Evolutionary conservation across 2,113 vertebrate genomes (phyloP).

Genomic region (Lophotis ruficrista): DNA sequence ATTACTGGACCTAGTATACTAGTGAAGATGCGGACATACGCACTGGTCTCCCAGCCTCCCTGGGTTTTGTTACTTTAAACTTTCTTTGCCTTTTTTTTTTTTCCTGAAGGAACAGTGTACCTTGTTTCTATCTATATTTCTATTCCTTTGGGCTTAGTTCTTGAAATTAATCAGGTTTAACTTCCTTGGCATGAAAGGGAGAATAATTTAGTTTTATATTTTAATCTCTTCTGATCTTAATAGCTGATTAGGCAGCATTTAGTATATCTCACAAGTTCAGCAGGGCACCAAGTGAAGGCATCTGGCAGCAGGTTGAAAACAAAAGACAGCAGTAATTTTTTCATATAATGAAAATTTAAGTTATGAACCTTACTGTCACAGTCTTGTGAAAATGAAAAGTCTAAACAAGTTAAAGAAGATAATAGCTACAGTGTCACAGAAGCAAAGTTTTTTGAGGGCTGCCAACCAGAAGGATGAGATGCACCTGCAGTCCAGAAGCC

Average conservation of each 20-base stretch:
- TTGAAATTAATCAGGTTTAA: not conserved
- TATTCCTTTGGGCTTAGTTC: not conserved
- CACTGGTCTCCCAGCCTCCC: not conserved
- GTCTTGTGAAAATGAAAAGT: not conserved
- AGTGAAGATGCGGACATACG: not conserved
- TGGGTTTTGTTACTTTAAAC: not conserved
- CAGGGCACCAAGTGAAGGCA: not conserved
- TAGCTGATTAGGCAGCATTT: not conserved
- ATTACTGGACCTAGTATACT: not conserved
- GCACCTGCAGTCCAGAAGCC: not conserved
- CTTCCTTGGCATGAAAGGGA: not conserved
- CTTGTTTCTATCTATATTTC: not conserved
- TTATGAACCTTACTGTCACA: not conserved
- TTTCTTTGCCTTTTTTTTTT: not conserved
- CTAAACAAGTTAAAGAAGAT: not conserved
- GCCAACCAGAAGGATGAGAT: not conserved
- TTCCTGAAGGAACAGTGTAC: not conserved
- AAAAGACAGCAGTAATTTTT: not conserved
- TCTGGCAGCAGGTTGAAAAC: not conserved
- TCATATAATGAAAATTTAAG: not conserved
- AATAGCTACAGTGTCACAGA: not conserved
- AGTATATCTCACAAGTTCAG: not conserved
- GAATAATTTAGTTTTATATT: not conserved
- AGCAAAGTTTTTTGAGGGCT: not conserved
- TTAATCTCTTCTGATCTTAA: not conserved